phyloP scores from a whole-genome alignment of 37 sponge, comb jelly and placozoan genomes.

The Tethya wilhelma region DNA sequence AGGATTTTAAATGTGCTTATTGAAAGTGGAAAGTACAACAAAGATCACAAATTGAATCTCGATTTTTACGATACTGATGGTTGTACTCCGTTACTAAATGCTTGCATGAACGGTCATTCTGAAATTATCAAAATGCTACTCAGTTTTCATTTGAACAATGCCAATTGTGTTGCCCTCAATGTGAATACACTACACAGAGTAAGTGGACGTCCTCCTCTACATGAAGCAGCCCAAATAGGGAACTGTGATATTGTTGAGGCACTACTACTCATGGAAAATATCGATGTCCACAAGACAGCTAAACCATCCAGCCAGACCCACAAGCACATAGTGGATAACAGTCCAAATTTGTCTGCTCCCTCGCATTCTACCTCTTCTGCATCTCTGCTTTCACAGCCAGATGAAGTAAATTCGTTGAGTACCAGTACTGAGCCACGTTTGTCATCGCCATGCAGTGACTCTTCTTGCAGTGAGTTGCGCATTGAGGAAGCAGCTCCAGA shows the following conservation, averaged over 20 bases:
- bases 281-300: constrained; percentile 32
- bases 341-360: too few species aligned
- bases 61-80: constrained; percentile 45
- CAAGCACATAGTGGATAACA: neutral
- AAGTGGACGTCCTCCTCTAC: constrained; percentile 56
- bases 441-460: too few species aligned
- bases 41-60: constrained; percentile 12
- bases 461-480: too few species aligned
- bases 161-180: constrained; percentile 12
- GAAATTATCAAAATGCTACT: constrained; percentile 32
- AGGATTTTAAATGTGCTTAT: neutral
- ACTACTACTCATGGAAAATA: neutral
- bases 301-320: constrained; percentile 39
- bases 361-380: too few species aligned
- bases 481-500: too few species aligned
- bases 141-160: constrained; percentile 20
- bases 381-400: too few species aligned
- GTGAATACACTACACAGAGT: constrained; percentile 32
- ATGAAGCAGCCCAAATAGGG: constrained; percentile 50
- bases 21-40: neutral
- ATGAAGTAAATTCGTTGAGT: too few species aligned
- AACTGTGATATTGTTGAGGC: constrained; percentile 35
- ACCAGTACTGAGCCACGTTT: too few species aligned
- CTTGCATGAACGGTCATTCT: constrained; percentile 52
- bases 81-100: constrained; percentile 67